Percentiles rank a stretch among this genome's conserved stretches.
Conservation (phyloP, 2,113 vertebrate species). For the Andinoacara biseriatus region DNA sequence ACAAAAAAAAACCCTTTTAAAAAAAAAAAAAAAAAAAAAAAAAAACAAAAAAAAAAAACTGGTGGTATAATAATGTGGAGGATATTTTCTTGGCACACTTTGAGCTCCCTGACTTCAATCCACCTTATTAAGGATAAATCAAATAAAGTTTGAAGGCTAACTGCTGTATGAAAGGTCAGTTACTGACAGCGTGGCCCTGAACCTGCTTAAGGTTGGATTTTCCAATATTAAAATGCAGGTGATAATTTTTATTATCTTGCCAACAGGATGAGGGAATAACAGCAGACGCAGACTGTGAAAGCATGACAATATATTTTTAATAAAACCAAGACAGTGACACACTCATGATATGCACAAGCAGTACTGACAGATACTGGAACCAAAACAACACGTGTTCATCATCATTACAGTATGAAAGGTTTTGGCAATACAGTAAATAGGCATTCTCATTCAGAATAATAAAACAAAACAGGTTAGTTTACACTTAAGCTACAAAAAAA, state of each 20-base stretch:
- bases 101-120: not conserved
- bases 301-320: constrained; percentile 68
- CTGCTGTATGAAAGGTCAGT: constrained; percentile 1
- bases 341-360: constrained; percentile 54
- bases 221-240: not conserved
- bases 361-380: constrained; percentile 53
- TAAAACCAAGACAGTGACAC: constrained; percentile 70
- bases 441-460: constrained; percentile 55
- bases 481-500: constrained; percentile 47
- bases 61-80: no score
- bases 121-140: not conserved
- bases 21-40: not conserved
- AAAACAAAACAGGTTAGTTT: constrained; percentile 61
- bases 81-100: no score
- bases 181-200: not conserved
- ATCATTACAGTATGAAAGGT: constrained; percentile 56
- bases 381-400: constrained; percentile 34
- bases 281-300: constrained; percentile 17
- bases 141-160: not conserved
- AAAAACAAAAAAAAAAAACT: not conserved
- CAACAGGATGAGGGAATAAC: not conserved
- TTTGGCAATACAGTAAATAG: constrained; percentile 70
- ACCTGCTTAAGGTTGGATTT: not conserved
- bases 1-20: not conserved
- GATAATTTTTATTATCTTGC: not conserved